phyloP scores from a whole-genome alignment of 92 coral and sea anemone genomes.

The Actinostola sp. region DNA sequence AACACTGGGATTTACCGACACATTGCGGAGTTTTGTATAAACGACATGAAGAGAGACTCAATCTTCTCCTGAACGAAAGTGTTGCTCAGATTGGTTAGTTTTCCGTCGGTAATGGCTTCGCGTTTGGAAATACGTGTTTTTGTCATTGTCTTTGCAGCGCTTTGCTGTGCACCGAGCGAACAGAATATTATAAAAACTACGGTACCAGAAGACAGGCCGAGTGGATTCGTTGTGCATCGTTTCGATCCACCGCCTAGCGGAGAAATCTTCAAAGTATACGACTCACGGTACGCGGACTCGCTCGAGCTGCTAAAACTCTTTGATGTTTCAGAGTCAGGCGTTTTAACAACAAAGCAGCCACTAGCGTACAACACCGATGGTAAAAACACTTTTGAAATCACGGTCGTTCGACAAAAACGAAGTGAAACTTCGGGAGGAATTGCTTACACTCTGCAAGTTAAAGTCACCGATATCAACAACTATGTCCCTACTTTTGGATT shows the following conservation, averaged over 20 bases:
- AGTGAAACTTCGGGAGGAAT: constrained; percentile 41
- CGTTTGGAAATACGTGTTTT: not conserved
- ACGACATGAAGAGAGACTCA: no score
- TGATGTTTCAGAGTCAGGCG: constrained; percentile 41
- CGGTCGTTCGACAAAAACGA: constrained; percentile 52
- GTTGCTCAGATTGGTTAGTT: not conserved
- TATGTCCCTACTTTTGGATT: constrained; percentile 67
- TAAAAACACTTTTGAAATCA: constrained; percentile 60
- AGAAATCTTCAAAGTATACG: constrained; percentile 29
- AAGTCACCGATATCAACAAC: constrained; percentile 64
- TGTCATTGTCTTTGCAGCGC: not conserved
- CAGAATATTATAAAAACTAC: constrained; percentile 18
- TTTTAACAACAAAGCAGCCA: constrained; percentile 52
- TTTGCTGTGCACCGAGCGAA: constrained; percentile 9
- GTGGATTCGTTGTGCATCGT: constrained; percentile 42
- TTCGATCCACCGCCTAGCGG: constrained; percentile 49
- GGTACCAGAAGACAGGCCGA: constrained; percentile 39
- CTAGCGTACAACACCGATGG: constrained; percentile 49
- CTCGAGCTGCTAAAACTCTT: constrained; percentile 48
- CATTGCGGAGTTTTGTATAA: no score
- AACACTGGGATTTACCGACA: no score
- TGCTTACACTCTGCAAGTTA: constrained; percentile 63
- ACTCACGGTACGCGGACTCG: constrained; percentile 56
- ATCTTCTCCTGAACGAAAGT: no score
- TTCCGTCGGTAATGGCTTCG: not conserved